phyloP scores from a whole-genome alignment of 2,888 invertebrate genomes.

The Pristionchus entomophagus region DNA sequence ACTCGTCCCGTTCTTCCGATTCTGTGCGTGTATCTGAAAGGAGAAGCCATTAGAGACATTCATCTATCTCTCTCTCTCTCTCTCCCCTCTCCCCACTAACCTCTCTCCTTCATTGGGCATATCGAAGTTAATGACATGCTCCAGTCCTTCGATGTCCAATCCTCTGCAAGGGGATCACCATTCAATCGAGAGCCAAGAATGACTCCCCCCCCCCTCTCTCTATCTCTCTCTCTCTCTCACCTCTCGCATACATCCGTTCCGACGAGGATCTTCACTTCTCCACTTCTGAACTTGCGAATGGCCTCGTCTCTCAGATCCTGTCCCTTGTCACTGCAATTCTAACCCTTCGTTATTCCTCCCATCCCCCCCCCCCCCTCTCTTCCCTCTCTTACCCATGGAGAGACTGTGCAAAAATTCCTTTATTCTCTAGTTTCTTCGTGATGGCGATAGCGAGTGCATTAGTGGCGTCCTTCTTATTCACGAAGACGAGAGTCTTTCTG shows the following conservation, averaged over 20 bases:
- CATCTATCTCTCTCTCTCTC: constrained; percentile 46
- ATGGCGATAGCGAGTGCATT: neutral
- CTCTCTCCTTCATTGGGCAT: constrained; percentile 77
- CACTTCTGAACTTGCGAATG: constrained; percentile 83
- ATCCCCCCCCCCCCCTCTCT: neutral
- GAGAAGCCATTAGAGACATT: neutral
- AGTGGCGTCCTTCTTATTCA: constrained; percentile 15
- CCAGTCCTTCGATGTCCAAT: constrained; percentile 86
- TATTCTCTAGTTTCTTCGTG: neutral
- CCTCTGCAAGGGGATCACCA: constrained; percentile 79
- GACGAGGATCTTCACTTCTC: constrained; percentile 85
- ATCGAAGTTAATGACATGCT: constrained; percentile 80
- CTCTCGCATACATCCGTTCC: constrained; percentile 95
- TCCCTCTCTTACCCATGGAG: constrained; percentile 57
- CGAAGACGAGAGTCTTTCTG: constrained; percentile 65
- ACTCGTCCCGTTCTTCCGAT: constrained; percentile 80
- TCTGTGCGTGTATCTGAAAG: constrained; percentile 78
- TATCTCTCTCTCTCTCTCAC: neutral
- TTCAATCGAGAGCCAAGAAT: too few species aligned
- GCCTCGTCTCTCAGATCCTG: constrained; percentile 86
- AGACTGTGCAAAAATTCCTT: constrained; percentile 51
- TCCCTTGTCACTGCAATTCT: constrained; percentile 80
- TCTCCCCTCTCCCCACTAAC: too few species aligned
- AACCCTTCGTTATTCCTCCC: neutral
- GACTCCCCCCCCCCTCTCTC: neutral